These are phyloP conservation scores for Lipophrys pholis DNA, from an alignment of 2,113 vertebrate genomes.

Conservation along the genomic window DNA sequence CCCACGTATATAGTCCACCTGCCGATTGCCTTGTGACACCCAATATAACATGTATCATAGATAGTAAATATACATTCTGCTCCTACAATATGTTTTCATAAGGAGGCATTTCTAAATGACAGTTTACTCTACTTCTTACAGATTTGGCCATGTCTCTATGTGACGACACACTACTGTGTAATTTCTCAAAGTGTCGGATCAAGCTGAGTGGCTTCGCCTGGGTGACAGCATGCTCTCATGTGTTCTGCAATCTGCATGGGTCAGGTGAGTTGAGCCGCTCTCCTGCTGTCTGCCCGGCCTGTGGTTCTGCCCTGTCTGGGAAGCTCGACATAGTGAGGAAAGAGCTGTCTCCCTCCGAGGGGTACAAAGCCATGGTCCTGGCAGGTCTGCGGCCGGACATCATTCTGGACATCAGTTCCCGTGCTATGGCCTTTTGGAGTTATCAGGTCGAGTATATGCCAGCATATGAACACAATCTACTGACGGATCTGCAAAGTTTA, in stretches of 20 bases:
- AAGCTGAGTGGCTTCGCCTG: slow-evolving; percentile 89
- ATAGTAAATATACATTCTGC: too few relatives aligned
- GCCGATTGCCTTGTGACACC: too few relatives aligned
- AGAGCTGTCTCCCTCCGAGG: slow-evolving; percentile 89
- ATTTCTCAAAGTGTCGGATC: slow-evolving; percentile 87
- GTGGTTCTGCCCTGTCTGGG: slow-evolving; percentile 88
- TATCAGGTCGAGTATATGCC: slow-evolving; percentile 84
- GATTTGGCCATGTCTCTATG: slow-evolving; percentile 82
- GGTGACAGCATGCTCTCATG: slow-evolving; percentile 91
- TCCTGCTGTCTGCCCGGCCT: slow-evolving; percentile 89
- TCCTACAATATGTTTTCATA: too few relatives aligned
- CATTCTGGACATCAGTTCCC: slow-evolving; percentile 88
- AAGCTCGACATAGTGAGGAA: slow-evolving; percentile 90
- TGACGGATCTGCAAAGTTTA: neutral
- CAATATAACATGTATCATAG: too few relatives aligned
- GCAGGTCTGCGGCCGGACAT: slow-evolving; percentile 88
- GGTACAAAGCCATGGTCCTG: slow-evolving; percentile 91
- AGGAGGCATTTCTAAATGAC: too few relatives aligned
- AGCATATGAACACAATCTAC: neutral
- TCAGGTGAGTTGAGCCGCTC: slow-evolving; percentile 89
- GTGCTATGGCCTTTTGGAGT: slow-evolving; percentile 90
- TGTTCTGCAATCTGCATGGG: slow-evolving; percentile 92
- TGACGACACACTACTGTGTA: slow-evolving; percentile 89
- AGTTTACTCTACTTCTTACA: neutral
- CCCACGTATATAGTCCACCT: too few relatives aligned